Base-by-base conservation (phyloP, 2,797 vertebrate genomes). In the Bovichtus variegatus region DNA sequence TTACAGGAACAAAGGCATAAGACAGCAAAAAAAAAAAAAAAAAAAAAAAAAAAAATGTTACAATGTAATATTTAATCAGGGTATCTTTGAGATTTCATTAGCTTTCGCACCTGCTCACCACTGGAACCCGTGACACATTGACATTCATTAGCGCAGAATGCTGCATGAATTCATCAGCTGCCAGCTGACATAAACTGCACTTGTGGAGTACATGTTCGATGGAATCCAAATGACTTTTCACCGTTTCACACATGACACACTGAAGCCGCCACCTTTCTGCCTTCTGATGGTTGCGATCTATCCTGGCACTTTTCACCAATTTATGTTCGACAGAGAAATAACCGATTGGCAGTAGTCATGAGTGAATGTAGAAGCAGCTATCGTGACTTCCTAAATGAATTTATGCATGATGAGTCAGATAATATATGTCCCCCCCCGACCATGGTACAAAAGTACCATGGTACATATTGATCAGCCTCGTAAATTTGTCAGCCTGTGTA, bases 141-240 rank as follows among this genome's bases (percentile, higher is more conserved):
- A 82, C 81, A 78, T 89, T 92, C 83, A 91, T 92, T 90, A 89
- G 76, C 43, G 23, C 51, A 31, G 57, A 81, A 74, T 18, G 81
- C 77, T 76, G 85, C 57, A 76, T 82, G 83, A 84, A 82, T 82
- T 87, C 81, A 87, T 89, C 91, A 88, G 62, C 47, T 29, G 41
- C 36, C 38, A 49, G 65, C 75, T 82, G 84, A 86, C 78, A 49
- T 29, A 76, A 85, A 65, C 65, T 54, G n/a, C 40, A 53, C 65
- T 47, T 41, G 34, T 11, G 12, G 46, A 51, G 71, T 40, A 29
- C 12, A 21, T 40, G 43, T 51, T 74, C 5, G 13, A 47, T 55
- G 74, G 16, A 36, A 75, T 82, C 50, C 69, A 53, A 77, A 74
- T 7, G 1, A 19, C 29, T 73, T 76, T 53, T 68, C 53, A 65